Evolutionary conservation across 2,888 invertebrate genomes (phyloP), one percentile per base, ranked within the genome.

Genomic region (Syrphus vitripennis): DNA sequence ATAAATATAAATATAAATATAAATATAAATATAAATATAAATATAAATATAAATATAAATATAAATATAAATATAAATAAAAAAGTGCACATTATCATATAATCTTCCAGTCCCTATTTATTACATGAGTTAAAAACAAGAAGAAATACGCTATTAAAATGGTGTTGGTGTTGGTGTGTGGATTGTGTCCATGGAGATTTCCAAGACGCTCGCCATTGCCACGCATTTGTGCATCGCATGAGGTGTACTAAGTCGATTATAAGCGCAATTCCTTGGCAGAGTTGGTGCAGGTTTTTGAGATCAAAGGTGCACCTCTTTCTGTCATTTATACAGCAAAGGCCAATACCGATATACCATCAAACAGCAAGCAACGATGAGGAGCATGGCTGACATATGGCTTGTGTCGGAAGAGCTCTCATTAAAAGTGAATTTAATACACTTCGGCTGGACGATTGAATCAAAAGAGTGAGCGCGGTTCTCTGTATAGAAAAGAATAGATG

Each of bases 371-470:
- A 34, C 50, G 42, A 72, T 34, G 50, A 50, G 57, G 72, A 69
- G 37, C 61, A 53, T 14, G 34, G 42, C 80, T 76, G 80, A 76
- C 83, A 80, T 80, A 80, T 76, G 70, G 67, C 77, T 81, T 69
- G 72, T 77, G 77, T 86, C 86, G 72, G 81, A 77, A 86, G 77
- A 82, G 67, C 63, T 86, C 86, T 74, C 86, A 86, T 86, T 82
- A 86, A 81, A 81, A 86, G 86, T 77, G 86, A 86, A 86, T 77
- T 82, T 77, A 86, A 77, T 82, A 80, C 81, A 86, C 81, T 70
- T 76, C 21, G 53, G 75, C 63, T 59, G 84, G 76, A 71, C 80
- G 61, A 63, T 16, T 65, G 71, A 65, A 67, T 65, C 75, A 67
- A 40, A 67, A 48, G 70, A 34, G 31, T 40, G 57, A 26, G 26